Evolutionary conservation across 2,888 invertebrate species (phyloP).

Genomic region (Himalopsyche tibetana): DNA sequence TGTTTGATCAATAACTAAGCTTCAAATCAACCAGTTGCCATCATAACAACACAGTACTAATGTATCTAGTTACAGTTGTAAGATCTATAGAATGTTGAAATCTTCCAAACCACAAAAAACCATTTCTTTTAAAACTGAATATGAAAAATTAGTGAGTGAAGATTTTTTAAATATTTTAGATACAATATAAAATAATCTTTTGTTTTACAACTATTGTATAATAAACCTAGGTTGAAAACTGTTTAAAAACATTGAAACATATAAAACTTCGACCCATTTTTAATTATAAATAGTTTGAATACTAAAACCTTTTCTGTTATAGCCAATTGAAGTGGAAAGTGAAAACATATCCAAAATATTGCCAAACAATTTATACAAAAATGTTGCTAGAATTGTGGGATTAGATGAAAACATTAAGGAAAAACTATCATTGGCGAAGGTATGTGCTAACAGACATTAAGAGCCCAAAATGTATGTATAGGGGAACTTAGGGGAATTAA

Average conservation of each 20-base stretch:
- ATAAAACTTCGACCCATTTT: too few relatives aligned
- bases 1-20: not conserved
- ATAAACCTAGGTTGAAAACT: too few relatives aligned
- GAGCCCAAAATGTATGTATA: not conserved
- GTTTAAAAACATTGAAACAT: too few relatives aligned
- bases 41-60: not conserved
- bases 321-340: constrained; percentile 68
- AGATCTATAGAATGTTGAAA: not conserved
- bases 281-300: too few relatives aligned
- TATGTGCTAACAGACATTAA: constrained; percentile 2
- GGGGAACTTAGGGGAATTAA: too few relatives aligned
- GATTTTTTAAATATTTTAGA: too few relatives aligned
- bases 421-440: constrained; percentile 60
- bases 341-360: constrained; percentile 70
- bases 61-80: not conserved
- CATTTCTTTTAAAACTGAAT: constrained; percentile 31
- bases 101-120: not conserved
- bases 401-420: constrained; percentile 64
- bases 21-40: not conserved
- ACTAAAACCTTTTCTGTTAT: not conserved
- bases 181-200: too few relatives aligned
- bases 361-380: constrained; percentile 70
- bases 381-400: constrained; percentile 63
- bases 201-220: too few relatives aligned
- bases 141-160: not conserved